These are phyloP conservation scores for Glyphotaelius pellucidus DNA, from an alignment of 2,888 invertebrate species.

Conservation along the genomic window DNA sequence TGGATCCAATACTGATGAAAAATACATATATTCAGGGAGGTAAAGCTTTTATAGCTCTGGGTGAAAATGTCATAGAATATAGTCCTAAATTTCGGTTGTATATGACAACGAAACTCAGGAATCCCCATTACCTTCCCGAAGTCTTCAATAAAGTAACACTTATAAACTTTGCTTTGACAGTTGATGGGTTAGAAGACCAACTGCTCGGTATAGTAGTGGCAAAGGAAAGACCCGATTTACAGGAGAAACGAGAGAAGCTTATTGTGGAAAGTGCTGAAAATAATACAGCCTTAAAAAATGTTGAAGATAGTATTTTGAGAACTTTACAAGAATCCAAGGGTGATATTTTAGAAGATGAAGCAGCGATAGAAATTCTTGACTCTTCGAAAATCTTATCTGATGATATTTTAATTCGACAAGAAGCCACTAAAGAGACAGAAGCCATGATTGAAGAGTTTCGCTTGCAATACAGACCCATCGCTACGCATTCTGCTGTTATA, in stretches of 20 bases:
- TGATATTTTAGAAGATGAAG: constrained; percentile 94
- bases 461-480: constrained; percentile 85
- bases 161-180: constrained; percentile 89
- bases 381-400: constrained; percentile 89
- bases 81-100: constrained; percentile 86
- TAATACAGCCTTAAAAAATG: constrained; percentile 87
- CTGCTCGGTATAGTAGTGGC: constrained; percentile 90
- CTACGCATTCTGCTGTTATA: constrained; percentile 87
- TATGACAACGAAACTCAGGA: constrained; percentile 88
- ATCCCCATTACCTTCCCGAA: constrained; percentile 92
- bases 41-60: constrained; percentile 85
- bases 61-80: constrained; percentile 88
- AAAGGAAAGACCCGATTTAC: constrained; percentile 90
- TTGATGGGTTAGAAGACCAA: constrained; percentile 90
- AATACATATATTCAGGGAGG: constrained; percentile 86
- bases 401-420: constrained; percentile 90
- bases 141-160: constrained; percentile 89
- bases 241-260: constrained; percentile 87
- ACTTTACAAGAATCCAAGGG: constrained; percentile 90
- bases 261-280: constrained; percentile 89
- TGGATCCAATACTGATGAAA: constrained; percentile 87
- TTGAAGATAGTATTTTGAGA: constrained; percentile 92
- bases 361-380: constrained; percentile 91
- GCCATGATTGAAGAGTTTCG: constrained; percentile 86
- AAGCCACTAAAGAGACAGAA: constrained; percentile 86